Percentiles rank a stretch among this genome's conserved stretches.
Evolutionary conservation across 2,113 vertebrate species (phyloP).

Genomic region (Colossoma macropomum): DNA sequence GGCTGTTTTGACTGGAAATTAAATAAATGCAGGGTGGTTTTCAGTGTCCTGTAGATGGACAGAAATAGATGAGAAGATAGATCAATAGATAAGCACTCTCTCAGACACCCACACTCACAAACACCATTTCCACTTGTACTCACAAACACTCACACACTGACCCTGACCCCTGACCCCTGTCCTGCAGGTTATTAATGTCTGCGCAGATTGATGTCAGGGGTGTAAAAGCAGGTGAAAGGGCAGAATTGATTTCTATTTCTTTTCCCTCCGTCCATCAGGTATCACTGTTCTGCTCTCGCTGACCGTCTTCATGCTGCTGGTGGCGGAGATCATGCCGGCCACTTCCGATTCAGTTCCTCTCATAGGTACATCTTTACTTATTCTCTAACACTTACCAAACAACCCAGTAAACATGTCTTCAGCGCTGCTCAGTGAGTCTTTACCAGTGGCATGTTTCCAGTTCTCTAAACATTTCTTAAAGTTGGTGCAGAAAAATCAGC

Average conservation of each 20-base stretch:
- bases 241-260: neutral
- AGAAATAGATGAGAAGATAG: no score
- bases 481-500: no score
- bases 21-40: no score
- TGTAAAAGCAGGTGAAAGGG: neutral
- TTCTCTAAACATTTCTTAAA: no score
- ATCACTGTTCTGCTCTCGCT: slow-evolving; percentile 92
- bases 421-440: no score
- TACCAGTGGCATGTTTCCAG: no score
- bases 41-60: no score
- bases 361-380: slow-evolving; percentile 77
- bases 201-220: neutral
- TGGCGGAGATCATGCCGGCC: slow-evolving; percentile 93
- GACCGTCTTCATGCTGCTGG: slow-evolving; percentile 91
- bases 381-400: neutral
- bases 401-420: no score
- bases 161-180: neutral
- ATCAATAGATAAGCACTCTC: no score
- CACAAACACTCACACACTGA: slow-evolving; percentile 8
- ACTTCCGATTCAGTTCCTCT: slow-evolving; percentile 92
- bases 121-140: neutral
- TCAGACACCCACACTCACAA: neutral
- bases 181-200: neutral
- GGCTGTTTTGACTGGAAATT: no score
- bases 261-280: slow-evolving; percentile 68